Evolutionary conservation across 2,113 vertebrate genomes (phyloP), one percentile per base, ranked within the genome.

Genomic region (Thalassoma bifasciatum): DNA sequence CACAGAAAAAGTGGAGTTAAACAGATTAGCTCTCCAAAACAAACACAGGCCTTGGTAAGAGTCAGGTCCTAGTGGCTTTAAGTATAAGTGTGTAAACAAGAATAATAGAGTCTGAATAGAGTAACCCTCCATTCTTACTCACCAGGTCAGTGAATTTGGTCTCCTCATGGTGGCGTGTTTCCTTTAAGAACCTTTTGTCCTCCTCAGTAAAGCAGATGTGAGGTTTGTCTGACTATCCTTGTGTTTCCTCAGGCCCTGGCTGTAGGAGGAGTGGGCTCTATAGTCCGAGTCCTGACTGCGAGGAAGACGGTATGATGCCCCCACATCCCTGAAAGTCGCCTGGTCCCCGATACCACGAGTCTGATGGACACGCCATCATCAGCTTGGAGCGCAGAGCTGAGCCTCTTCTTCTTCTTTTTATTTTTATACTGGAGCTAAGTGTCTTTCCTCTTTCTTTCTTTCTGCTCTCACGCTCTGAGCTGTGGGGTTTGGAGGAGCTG

Each of bases 221-320:
- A 30, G 3, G 30, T 30, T 13, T 40, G n/a, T 44, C 12, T 44
- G 11, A 14, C 4, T 14, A 11, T 19, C 21, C 69, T 13, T 64
- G 26, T 74, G 82, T 79, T 1, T 90, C 81, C 44, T 2, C 85
- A 98, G 97, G 96, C 95, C n/a, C 93, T 99, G 71, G 96, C 96
- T 66, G 97, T 94, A 5, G 97, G 96, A 79, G 97, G 97, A 38
- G 95, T 98, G 0, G 97, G 97, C 26, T 97, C 95, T 75, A 98
- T 99, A 1, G 96, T 98, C 16, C 91, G 97, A 0, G 97, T 98
- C 51, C 87, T 99, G 90, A 99, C 97, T n/a, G 96, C 97, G 75
- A 95, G 97, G 88, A 98, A 96, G 88, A 98, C 96, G 0, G 96
- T 99, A 82, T 99, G 84, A 89, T 36, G 9, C 2, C 37, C 19